Evolutionary conservation across 2,888 invertebrate species (phyloP).

Genomic region (Gerosis bhagava): DNA sequence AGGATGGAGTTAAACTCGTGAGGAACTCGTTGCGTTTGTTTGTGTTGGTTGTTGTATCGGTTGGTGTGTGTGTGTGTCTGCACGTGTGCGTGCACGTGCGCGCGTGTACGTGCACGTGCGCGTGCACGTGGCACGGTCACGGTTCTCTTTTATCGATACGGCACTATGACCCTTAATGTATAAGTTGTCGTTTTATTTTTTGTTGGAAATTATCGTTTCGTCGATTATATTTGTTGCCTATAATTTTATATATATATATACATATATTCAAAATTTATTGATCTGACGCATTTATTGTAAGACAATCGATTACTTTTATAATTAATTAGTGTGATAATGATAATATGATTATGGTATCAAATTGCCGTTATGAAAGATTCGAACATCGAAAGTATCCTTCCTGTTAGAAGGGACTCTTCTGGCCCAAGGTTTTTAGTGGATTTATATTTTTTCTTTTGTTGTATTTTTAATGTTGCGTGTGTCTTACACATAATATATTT

Average conservation of each 20-base stretch:
- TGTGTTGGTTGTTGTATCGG: slow-evolving; percentile 66
- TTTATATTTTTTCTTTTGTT: slow-evolving; percentile 81
- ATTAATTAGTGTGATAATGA: slow-evolving; percentile 82
- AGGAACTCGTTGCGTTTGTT: slow-evolving; percentile 69
- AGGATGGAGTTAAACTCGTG: slow-evolving; percentile 77
- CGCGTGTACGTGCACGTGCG: no score
- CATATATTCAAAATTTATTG: slow-evolving; percentile 80
- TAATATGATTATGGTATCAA: slow-evolving; percentile 71
- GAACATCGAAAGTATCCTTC: slow-evolving; percentile 84
- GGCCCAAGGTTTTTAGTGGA: slow-evolving; percentile 82
- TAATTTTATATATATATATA: no score
- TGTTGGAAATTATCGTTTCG: slow-evolving; percentile 80
- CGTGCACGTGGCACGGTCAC: slow-evolving; percentile 46
- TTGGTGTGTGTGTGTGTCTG: no score
- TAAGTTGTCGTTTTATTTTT: slow-evolving; percentile 77
- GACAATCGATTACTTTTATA: slow-evolving; percentile 82
- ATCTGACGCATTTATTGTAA: slow-evolving; percentile 83
- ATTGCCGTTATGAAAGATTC: slow-evolving; percentile 79
- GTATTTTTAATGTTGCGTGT: slow-evolving; percentile 83
- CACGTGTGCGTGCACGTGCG: no score
- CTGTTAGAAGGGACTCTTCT: slow-evolving; percentile 81
- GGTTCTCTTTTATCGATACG: slow-evolving; percentile 81
- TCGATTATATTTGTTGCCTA: slow-evolving; percentile 77
- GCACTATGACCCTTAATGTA: slow-evolving; percentile 74
- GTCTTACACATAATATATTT: slow-evolving; percentile 83